Evolutionary conservation across 2,888 invertebrate species (phyloP).

Genomic region (Tipula lateralis): DNA sequence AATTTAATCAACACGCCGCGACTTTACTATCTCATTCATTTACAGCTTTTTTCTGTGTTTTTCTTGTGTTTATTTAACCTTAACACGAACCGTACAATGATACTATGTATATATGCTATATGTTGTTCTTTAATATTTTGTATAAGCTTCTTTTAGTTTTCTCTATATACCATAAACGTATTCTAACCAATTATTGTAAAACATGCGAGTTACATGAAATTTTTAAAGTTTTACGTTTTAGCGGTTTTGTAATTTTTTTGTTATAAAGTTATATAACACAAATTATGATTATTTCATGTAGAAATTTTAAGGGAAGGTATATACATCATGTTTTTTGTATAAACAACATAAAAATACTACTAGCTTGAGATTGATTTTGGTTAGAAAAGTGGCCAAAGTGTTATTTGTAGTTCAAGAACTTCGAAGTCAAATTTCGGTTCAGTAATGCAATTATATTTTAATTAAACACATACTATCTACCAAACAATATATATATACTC

Average conservation of each 20-base stretch:
- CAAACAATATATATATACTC: not conserved
- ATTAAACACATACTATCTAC: not conserved
- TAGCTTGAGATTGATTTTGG: not conserved
- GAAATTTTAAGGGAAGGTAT: not conserved
- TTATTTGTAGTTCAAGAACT: not conserved
- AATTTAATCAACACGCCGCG: not conserved
- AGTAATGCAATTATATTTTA: not conserved
- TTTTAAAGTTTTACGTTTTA: conserved; percentile 7
- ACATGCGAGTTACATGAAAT: conserved; percentile 1
- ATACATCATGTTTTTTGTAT: not conserved
- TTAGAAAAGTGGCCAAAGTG: not conserved
- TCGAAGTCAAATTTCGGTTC: not conserved
- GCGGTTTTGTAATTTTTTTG: not conserved
- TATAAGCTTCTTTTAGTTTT: conserved; percentile 6
- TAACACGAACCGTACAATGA: not conserved
- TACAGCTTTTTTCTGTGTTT: not conserved
- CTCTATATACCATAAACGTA: not conserved
- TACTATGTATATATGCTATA: not conserved
- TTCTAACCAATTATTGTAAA: not conserved
- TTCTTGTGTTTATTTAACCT: not conserved
- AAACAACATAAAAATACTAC: not conserved
- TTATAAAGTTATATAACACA: not conserved
- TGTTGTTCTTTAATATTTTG: not conserved
- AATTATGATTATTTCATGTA: not conserved
- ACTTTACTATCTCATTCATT: conserved; percentile 19